Conservation (phyloP, 2,888 invertebrate species). For the Odontocolon sp. region DNA sequence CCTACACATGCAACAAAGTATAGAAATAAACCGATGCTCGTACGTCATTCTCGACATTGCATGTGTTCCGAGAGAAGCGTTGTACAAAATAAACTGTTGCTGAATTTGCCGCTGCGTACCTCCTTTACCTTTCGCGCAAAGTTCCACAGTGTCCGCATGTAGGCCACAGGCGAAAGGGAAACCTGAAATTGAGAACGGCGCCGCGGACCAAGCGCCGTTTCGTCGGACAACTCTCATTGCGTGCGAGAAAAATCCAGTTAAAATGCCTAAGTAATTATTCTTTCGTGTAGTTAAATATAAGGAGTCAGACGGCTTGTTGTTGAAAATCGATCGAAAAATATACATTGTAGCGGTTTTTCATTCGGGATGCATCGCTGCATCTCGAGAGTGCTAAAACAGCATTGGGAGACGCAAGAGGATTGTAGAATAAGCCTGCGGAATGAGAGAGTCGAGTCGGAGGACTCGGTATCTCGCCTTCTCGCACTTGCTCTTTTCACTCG, state of each 20-base stretch:
- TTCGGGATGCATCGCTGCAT: slow-evolving; percentile 29
- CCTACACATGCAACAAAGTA: slow-evolving; percentile 15
- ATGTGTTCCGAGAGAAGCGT: slow-evolving; percentile 3
- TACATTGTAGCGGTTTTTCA: not conserved
- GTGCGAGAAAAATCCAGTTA: slow-evolving; percentile 19
- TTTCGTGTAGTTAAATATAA: slow-evolving; percentile 1
- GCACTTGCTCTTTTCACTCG: slow-evolving; percentile 50
- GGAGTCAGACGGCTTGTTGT: slow-evolving; percentile 29
- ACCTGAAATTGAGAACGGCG: slow-evolving; percentile 58
- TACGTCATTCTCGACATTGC: slow-evolving; percentile 50
- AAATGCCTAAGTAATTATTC: not conserved
- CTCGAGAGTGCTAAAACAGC: slow-evolving; percentile 1
- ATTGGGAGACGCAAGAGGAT: not conserved
- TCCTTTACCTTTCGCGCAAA: slow-evolving; percentile 48
- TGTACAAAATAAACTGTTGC: slow-evolving; percentile 40
- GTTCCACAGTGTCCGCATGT: slow-evolving; percentile 46
- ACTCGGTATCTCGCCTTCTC: slow-evolving; percentile 4
- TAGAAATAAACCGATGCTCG: slow-evolving; percentile 41
- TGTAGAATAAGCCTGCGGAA: not conserved
- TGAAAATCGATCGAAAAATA: not conserved
- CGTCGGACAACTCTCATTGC: not conserved
- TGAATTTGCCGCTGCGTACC: not conserved
- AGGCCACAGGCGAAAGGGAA: slow-evolving; percentile 61
- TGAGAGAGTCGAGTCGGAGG: not conserved
- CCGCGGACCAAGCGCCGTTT: slow-evolving; percentile 47